phyloP scores from a whole-genome alignment of 2,113 vertebrate genomes.

The Apodemus sylvaticus region DNA sequence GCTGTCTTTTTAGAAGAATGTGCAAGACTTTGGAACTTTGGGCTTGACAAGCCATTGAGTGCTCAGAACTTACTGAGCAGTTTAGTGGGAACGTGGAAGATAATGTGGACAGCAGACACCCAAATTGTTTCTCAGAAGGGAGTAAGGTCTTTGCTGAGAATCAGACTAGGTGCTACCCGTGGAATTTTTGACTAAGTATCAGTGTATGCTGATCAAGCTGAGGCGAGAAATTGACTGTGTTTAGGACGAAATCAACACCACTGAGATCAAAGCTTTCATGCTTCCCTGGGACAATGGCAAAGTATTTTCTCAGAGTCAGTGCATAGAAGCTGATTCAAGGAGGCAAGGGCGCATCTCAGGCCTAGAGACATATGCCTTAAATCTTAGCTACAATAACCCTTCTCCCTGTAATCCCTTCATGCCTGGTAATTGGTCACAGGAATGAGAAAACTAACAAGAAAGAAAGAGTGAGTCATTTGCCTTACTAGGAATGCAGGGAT shows the following conservation, averaged over 20 bases:
- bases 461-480: neutral
- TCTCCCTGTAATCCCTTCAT: neutral
- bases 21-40: neutral
- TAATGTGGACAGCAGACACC: neutral
- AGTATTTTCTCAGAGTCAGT: neutral
- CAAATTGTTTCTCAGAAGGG: neutral
- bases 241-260: neutral
- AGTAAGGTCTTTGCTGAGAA: neutral
- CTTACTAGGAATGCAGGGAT: no score
- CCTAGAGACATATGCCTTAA: neutral
- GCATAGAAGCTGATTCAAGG: neutral
- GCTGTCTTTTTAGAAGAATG: neutral
- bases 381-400: neutral
- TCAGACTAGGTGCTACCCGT: neutral
- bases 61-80: neutral
- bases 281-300: neutral
- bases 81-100: neutral
- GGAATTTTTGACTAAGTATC: neutral
- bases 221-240: neutral
- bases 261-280: neutral
- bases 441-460: neutral
- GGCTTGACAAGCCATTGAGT: neutral
- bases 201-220: neutral
- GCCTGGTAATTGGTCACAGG: neutral
- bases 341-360: neutral